Base-by-base conservation (phyloP, 1,140 invertebrate species). In the Atopsyche davidsoni region DNA sequence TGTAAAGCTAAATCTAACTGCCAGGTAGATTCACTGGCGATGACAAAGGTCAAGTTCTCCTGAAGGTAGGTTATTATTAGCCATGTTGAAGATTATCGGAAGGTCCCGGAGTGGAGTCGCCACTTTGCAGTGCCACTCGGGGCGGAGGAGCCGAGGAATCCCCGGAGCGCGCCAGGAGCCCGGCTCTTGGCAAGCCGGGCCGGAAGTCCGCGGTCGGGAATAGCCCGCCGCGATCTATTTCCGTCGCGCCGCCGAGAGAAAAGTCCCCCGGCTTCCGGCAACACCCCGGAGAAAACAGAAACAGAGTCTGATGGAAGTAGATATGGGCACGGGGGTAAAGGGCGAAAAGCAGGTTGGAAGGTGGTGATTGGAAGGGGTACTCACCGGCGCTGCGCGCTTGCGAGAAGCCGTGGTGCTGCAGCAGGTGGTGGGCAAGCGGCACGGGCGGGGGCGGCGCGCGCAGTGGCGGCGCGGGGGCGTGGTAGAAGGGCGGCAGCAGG, bases 341-440 rank as follows among this genome's bases (percentile, higher is more conserved):
- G 25, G n/a, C 7, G n/a, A n/a, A 28, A 7, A n/a, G 7, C 6
- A 45, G 22, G 25, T 9, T 11, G n/a, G 11, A 32, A 18, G 3
- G 25, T 17, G 10, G 3, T 34, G 13, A 18, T 16, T 9, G 18
- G n/a, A 19, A 47, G 10, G 55, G 38, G 25, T 25, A 64, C 62
- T 64, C 54, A 71, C 71, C 67, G 47, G 68, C 67, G 51, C 69
- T 66, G 53, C 72, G 64, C 14, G 22, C 22, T 11, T 32, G 38
- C 21, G 54, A 36, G 45, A 67, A 63, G 32, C 62, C 65, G 52
- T 70, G 68, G 51, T 74, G 71, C 58, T 72, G 68, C 44, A 70
- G 60, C 41, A 71, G 69, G 64, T 74, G 67, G 57, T 72, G 72
- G 64, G 66, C 68, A n/a, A n/a, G 50, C 11, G 43, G 50, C 21